Conservation (phyloP, 2,888 invertebrate genomes). For the Microchrysa polita region DNA sequence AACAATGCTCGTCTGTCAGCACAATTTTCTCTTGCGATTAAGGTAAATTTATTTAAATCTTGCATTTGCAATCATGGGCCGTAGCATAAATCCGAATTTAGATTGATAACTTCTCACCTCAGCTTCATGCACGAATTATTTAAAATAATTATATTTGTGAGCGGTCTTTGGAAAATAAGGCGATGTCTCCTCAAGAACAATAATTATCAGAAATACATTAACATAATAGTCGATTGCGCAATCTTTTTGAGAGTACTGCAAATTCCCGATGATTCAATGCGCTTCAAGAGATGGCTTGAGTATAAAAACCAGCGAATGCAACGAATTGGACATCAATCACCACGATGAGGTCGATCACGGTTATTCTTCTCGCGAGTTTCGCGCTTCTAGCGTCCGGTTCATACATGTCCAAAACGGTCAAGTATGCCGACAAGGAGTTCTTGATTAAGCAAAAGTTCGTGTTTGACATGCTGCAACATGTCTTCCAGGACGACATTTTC, state of each 20-base stretch:
- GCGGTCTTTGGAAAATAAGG: neutral
- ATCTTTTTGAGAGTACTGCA: neutral
- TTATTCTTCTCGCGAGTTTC: constrained; percentile 56
- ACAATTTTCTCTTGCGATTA: neutral
- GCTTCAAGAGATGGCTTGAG: neutral
- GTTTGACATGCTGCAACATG: constrained; percentile 67
- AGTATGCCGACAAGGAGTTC: constrained; percentile 67
- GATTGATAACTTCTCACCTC: constrained; percentile 29
- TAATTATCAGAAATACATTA: neutral
- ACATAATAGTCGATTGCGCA: constrained; percentile 1
- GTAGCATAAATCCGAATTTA: neutral
- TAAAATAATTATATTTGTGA: constrained; percentile 4
- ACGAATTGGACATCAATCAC: constrained; percentile 54
- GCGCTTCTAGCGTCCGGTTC: constrained; percentile 53
- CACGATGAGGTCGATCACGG: constrained; percentile 59
- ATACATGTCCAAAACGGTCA: constrained; percentile 55
- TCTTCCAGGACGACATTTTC: constrained; percentile 70
- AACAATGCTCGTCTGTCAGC: neutral
- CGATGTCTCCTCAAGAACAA: neutral
- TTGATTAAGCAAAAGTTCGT: constrained; percentile 67
- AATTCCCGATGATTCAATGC: neutral
- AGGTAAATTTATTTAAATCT: constrained; percentile 15
- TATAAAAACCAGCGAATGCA: constrained; percentile 25
- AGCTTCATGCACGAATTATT: constrained; percentile 13
- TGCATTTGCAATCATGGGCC: constrained; percentile 10